Evolutionary conservation across 2,113 vertebrate species (phyloP).

Genomic region (Megaceryle maxima): DNA sequence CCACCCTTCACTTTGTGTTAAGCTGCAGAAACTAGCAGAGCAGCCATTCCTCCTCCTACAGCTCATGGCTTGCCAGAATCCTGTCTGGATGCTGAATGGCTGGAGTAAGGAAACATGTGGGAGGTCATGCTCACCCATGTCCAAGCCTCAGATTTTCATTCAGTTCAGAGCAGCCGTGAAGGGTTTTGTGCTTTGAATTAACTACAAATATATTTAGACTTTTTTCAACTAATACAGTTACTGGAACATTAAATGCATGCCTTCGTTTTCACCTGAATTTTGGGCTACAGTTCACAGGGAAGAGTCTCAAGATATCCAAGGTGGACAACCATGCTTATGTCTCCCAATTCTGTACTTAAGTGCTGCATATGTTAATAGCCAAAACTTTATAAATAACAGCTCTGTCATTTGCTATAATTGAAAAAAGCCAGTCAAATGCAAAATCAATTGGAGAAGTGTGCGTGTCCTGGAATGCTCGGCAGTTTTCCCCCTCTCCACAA

Average conservation of each 20-base stretch:
- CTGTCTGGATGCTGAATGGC: background rate
- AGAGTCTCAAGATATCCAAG: background rate
- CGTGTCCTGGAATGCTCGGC: background rate
- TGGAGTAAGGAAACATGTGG: background rate
- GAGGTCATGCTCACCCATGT: background rate
- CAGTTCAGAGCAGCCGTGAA: background rate
- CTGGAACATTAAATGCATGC: background rate
- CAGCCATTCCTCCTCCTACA: background rate
- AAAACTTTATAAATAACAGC: background rate
- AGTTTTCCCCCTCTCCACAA: background rate
- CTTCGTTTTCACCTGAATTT: background rate
- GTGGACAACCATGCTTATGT: background rate
- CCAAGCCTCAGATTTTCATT: background rate
- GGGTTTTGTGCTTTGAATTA: background rate
- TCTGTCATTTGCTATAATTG: background rate
- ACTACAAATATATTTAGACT: background rate
- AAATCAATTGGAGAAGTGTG: conserved; percentile 26
- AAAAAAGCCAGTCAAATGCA: background rate
- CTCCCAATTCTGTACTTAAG: background rate
- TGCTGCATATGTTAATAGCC: background rate
- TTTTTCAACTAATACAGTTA: background rate
- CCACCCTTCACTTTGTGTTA: background rate
- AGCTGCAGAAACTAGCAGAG: background rate
- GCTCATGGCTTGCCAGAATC: background rate
- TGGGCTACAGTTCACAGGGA: background rate